Percentiles rank a stretch among this genome's conserved stretches.
Evolutionary conservation across 1,140 invertebrate genomes (phyloP).

Genomic region (Drosophila miranda): DNA sequence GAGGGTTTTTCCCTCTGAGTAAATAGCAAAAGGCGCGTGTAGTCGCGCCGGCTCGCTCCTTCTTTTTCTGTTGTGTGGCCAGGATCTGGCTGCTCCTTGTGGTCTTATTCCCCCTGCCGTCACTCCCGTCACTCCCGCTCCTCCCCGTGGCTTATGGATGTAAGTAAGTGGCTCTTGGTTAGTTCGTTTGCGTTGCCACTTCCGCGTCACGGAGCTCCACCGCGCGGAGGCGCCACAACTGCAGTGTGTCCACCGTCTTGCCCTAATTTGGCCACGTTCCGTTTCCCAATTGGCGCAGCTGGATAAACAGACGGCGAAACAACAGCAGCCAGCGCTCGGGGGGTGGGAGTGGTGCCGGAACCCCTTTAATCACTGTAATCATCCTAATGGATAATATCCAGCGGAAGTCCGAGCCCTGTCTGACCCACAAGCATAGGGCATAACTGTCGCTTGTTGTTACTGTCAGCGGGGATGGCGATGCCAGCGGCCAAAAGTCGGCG

Average conservation of each 20-base stretch:
- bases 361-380: slow-evolving; percentile 45
- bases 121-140: not conserved
- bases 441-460: slow-evolving; percentile 33
- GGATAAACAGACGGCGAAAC: slow-evolving; percentile 49
- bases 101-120: not conserved
- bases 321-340: not conserved
- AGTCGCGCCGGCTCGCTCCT: slow-evolving; percentile 12
- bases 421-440: slow-evolving; percentile 12
- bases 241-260: slow-evolving; percentile 44
- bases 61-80: slow-evolving; percentile 5
- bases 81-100: not conserved
- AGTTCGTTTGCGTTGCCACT: slow-evolving; percentile 75
- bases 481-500: slow-evolving; percentile 26
- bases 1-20: slow-evolving; percentile 62
- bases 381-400: slow-evolving; percentile 45
- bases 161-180: slow-evolving; percentile 80
- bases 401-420: slow-evolving; percentile 35
- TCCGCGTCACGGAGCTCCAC: slow-evolving; percentile 47
- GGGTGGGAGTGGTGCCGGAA: slow-evolving; percentile 3
- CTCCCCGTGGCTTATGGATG: slow-evolving; percentile 68
- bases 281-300: slow-evolving; percentile 64
- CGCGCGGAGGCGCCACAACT: slow-evolving; percentile 8
- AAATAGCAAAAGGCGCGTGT: slow-evolving; percentile 78
- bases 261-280: slow-evolving; percentile 72
- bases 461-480: slow-evolving; percentile 27